Evolutionary conservation across 2,888 invertebrate genomes (phyloP), one percentile per base, ranked within the genome.

Genomic region (Atethmia centrago): DNA sequence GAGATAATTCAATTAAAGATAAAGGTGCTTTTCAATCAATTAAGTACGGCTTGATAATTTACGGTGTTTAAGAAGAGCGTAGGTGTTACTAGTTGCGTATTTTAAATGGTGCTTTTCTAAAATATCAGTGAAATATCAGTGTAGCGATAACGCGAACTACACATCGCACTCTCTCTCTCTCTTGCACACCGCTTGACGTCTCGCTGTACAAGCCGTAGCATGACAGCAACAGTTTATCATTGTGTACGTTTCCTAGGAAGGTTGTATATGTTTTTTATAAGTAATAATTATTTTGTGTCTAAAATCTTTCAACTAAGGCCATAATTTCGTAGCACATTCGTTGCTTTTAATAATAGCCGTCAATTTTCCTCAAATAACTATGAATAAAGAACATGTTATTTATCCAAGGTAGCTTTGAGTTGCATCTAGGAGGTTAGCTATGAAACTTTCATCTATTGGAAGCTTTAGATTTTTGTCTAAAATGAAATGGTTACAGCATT

Each of bases 1-100:
- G 59, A 78, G 21, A 77, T 72, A 65, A 78, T 78, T 71, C 31
- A 65, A 79, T 79, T 62, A 62, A 59, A 4, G n/a, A n/a, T n/a
- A n/a, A 66, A 55, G 2, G 31, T 51, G 47, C 19, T 62, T 66
- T 53, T 51, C 25, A 55, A 82, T 55, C 49, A 45, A 66, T 74
- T 74, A 31, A 42, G 21, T 62, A 63, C 40, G 16, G 45, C 25
- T 21, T 64, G 58, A 25, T 71, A 47, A 16, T 28, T 42, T 55
- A 31, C 19, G 8, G 12, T 61, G 14, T 19, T 72, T n/a, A 3
- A 45, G 40, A n/a, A 14, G 47, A 51, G 25, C 8, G 14, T 36
- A 21, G 25, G n/a, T 40, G n/a, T 56, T 19, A 40, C 49, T 25
- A 9, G 2, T 42, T 28, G 16, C 0, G 10, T 76, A 14, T 21